A percentile compares a stretch with the other conserved stretches of the same genome.
Evolutionary conservation across 2,797 vertebrate genomes (phyloP).

Genomic region (Protosalanx chinensis): DNA sequence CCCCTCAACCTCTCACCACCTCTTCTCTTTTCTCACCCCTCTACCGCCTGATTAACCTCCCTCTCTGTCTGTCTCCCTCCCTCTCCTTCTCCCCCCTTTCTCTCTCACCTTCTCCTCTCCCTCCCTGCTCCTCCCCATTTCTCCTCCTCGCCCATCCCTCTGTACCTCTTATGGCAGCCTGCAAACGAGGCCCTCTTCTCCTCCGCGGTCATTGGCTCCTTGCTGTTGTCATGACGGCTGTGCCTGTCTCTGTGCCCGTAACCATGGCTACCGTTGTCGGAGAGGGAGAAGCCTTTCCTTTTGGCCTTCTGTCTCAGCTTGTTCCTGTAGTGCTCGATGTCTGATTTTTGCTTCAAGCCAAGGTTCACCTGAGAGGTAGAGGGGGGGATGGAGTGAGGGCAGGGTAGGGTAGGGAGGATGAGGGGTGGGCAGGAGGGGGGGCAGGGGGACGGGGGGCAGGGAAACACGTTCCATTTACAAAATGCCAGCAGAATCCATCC

Average conservation of each 20-base stretch:
- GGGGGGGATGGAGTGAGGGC: not conserved
- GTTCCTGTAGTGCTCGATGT: constrained; percentile 97
- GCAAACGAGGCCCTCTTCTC: constrained; percentile 73
- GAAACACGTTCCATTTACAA: too few species aligned
- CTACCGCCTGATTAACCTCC: too few species aligned
- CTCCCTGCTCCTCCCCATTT: not conserved
- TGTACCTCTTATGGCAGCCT: constrained; percentile 61
- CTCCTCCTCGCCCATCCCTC: not conserved
- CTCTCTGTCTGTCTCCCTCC: too few species aligned
- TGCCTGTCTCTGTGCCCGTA: constrained; percentile 68
- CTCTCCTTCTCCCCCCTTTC: too few species aligned
- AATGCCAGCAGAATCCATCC: too few species aligned
- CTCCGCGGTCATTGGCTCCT: constrained; percentile 68
- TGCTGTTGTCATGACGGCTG: constrained; percentile 54
- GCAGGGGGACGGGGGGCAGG: too few species aligned
- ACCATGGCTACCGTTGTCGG: constrained; percentile 71
- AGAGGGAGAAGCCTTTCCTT: constrained; percentile 87
- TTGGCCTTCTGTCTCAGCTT: constrained; percentile 94
- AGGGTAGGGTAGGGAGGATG: not conserved
- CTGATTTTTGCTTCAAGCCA: constrained; percentile 95
- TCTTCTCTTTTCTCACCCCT: too few species aligned
- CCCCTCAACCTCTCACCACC: too few species aligned
- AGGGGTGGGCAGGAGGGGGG: not conserved
- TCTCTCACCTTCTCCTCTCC: too few species aligned
- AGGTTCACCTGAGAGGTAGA: constrained; percentile 80